Evolutionary conservation across 1,140 invertebrate genomes (phyloP).

Genomic region (Monomorium pharaonis): DNA sequence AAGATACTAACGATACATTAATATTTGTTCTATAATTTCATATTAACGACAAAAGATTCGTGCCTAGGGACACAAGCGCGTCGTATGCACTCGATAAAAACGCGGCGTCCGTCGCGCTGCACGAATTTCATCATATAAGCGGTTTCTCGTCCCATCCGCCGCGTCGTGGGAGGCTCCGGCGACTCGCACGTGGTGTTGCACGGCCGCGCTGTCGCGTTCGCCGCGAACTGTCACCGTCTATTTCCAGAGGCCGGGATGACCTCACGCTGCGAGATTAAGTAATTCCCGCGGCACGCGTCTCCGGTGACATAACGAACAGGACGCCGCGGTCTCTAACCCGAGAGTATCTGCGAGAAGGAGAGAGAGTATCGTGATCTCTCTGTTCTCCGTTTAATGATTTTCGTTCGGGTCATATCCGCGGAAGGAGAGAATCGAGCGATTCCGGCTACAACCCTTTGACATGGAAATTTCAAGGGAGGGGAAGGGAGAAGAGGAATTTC

Average conservation of each 20-base stretch:
- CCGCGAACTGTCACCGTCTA: conserved; percentile 61
- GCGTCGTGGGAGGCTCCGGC: background rate
- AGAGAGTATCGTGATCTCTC: background rate
- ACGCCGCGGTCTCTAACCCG: background rate
- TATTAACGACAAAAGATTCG: background rate
- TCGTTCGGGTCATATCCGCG: too few relatives aligned
- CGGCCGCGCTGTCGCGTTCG: background rate
- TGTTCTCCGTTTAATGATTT: too few relatives aligned
- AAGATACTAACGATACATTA: background rate
- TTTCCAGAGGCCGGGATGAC: conserved; percentile 66
- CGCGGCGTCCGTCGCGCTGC: too few relatives aligned
- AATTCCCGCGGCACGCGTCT: conserved; percentile 29
- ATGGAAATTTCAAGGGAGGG: too few relatives aligned
- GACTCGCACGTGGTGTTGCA: conserved; percentile 48
- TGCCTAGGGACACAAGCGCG: background rate
- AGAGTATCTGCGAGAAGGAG: background rate
- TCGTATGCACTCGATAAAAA: background rate
- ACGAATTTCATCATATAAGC: background rate
- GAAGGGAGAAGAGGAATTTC: too few relatives aligned
- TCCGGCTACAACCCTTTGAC: too few relatives aligned
- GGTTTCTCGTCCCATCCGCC: background rate
- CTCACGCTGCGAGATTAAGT: conserved; percentile 61
- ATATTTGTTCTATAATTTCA: background rate
- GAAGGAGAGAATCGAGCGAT: too few relatives aligned
- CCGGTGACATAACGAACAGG: conserved; percentile 52